Evolutionary conservation across 2,113 vertebrate genomes (phyloP).

Genomic region (Piaya cayana): DNA sequence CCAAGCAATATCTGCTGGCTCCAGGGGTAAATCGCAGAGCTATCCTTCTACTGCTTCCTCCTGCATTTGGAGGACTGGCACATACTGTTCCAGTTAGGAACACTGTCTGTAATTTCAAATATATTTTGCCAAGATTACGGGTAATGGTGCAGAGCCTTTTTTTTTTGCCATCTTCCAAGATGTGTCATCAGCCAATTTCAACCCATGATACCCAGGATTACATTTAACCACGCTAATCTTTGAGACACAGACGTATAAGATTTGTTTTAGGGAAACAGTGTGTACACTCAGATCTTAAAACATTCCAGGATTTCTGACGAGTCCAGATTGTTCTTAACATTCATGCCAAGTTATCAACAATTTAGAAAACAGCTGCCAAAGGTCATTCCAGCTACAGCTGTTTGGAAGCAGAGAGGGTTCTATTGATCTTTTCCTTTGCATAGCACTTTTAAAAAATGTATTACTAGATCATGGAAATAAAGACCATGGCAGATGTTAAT

Average conservation of each 20-base stretch:
- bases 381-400: conserved; percentile 6
- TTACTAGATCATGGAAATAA: neutral
- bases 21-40: neutral
- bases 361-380: conserved; percentile 50
- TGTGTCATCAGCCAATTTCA: neutral
- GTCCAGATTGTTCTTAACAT: conserved; percentile 4
- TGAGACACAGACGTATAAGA: neutral
- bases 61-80: neutral
- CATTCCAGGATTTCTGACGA: neutral
- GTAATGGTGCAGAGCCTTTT: neutral
- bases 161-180: neutral
- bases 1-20: neutral
- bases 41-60: neutral
- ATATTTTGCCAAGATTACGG: neutral
- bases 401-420: neutral
- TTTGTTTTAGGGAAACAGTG: neutral
- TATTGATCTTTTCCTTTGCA: conserved; percentile 26
- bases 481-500: neutral
- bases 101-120: neutral
- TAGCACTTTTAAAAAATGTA: neutral
- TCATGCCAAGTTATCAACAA: conserved; percentile 38
- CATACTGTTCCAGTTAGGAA: neutral
- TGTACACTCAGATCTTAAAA: neutral
- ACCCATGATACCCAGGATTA: neutral
- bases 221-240: neutral